phyloP scores from a whole-genome alignment of 2,888 invertebrate species.

The Heptascelio sp. region DNA sequence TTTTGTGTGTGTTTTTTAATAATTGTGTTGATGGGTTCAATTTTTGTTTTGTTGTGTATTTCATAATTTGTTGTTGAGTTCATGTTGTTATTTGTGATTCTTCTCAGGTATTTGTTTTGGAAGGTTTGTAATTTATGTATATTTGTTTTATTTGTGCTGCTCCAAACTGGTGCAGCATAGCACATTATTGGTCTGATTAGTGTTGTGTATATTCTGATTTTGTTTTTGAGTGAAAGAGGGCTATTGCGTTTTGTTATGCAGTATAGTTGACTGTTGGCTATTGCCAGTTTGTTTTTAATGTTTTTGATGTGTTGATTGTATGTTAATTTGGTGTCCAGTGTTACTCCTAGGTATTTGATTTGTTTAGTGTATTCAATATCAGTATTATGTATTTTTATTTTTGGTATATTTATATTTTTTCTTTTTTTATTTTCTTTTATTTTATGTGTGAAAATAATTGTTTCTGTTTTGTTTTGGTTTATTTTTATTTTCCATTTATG shows the following conservation, averaged over 20 bases:
- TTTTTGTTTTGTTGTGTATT: no score
- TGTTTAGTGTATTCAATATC: background rate
- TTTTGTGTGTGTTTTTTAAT: background rate
- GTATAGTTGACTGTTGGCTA: no score
- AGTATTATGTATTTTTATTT: no score
- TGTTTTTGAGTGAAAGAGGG: background rate
- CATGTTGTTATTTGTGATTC: no score
- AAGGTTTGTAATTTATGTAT: background rate
- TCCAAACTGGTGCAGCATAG: background rate
- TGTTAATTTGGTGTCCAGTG: no score
- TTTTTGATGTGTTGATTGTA: no score
- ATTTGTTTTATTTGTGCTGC: background rate
- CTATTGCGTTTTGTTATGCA: no score
- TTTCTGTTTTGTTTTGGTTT: conserved; percentile 23
- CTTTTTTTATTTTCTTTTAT: background rate
- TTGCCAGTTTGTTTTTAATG: no score
- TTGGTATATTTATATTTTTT: no score
- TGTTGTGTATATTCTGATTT: background rate
- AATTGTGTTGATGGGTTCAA: background rate
- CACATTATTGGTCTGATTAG: background rate
- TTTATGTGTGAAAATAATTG: conserved; percentile 1
- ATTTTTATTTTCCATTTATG: conserved; percentile 26
- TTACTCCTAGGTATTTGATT: background rate
- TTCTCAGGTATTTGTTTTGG: background rate
- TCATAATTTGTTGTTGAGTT: no score